Base-by-base conservation (phyloP, 2,888 invertebrate genomes). In the Brenthis hecate region DNA sequence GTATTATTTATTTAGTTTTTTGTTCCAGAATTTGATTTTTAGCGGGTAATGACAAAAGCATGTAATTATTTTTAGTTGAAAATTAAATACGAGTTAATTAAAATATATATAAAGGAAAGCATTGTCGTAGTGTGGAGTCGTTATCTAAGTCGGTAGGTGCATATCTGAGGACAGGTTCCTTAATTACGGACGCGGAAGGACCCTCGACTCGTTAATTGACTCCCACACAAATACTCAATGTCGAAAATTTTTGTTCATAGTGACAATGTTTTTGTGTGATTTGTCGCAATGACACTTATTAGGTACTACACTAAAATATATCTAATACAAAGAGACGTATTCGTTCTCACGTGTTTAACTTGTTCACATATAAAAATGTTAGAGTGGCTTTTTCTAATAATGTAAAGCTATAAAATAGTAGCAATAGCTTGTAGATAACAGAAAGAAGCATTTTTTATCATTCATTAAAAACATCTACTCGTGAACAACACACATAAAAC, bases 151-250 rank as follows among this genome's bases (percentile, higher is more conserved):
- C 47, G 51, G 67, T 63, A 58, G 54, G 58, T 50, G 65, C 53
- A 51, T 62, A 62, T 53, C 43, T 32, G 56, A 54, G 47, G 58
- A 60, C 58, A 36, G 48, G 64, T 60, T 56, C n/a, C 58, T 68
- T 65, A 65, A 68, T 68, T 68, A 68, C 55, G 13, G 32, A 65
- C 55, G 23, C 58, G 64, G 70, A 67, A 69, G 70, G 61, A 63
- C 64, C 43, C 55, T 56, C 54, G 62, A 69, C 53, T 65, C 56
- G 63, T 69, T 72, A 69, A 69, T 72, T 69, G 65, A 69, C 72
- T 67, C 69, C 72, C 65, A 72, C 69, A 57, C 62, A 57, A 60
- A 50, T n/a, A 57, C n/a, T 65, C 65, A 65, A 66, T 56, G 63
- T 54, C 70, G 57, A 60, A 48, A 36, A 50, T 51, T 56, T 68